These are phyloP conservation scores for Leptinotarsa undecemlineata DNA, from an alignment of 1,140 invertebrate species.

Conservation along the genomic window DNA sequence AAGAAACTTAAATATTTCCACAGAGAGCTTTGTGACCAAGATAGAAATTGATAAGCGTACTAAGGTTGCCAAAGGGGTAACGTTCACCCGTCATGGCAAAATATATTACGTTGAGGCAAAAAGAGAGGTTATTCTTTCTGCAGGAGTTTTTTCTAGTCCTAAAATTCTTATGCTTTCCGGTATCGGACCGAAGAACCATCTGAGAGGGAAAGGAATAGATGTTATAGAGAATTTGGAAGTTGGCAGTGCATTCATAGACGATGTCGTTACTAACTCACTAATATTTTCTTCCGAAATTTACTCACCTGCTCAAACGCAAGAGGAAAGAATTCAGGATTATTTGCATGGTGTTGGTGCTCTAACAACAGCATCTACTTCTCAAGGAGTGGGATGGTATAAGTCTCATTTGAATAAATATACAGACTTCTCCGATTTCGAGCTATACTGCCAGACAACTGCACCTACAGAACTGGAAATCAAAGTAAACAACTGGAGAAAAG, in stretches of 20 bases:
- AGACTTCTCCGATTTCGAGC: slow-evolving; percentile 38
- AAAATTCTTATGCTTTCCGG: slow-evolving; percentile 83
- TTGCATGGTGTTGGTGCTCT: slow-evolving; percentile 35
- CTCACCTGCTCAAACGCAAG: slow-evolving; percentile 4
- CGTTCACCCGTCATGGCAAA: slow-evolving; percentile 56
- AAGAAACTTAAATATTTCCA: slow-evolving; percentile 60
- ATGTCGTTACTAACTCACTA: slow-evolving; percentile 57
- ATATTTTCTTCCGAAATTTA: slow-evolving; percentile 19
- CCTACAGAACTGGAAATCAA: slow-evolving; percentile 21
- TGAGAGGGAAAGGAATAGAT: slow-evolving; percentile 66
- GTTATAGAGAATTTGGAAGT: slow-evolving; percentile 69
- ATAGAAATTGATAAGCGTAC: slow-evolving; percentile 62
- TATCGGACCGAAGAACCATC: slow-evolving; percentile 71
- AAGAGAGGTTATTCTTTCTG: slow-evolving; percentile 75
- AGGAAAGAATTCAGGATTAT: slow-evolving; percentile 35
- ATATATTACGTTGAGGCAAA: slow-evolving; percentile 53
- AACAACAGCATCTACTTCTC: slow-evolving; percentile 28
- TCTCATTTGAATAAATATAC: slow-evolving; percentile 20
- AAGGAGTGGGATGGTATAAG: slow-evolving; percentile 34
- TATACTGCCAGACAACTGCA: slow-evolving; percentile 24
- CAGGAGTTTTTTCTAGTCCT: slow-evolving; percentile 74
- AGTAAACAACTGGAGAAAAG: slow-evolving; percentile 10
- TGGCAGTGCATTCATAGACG: slow-evolving; percentile 80
- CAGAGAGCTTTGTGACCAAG: slow-evolving; percentile 55
- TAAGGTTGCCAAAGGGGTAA: slow-evolving; percentile 65